Conservation (phyloP, 1,140 invertebrate species). For the Chelonus insularis region DNA sequence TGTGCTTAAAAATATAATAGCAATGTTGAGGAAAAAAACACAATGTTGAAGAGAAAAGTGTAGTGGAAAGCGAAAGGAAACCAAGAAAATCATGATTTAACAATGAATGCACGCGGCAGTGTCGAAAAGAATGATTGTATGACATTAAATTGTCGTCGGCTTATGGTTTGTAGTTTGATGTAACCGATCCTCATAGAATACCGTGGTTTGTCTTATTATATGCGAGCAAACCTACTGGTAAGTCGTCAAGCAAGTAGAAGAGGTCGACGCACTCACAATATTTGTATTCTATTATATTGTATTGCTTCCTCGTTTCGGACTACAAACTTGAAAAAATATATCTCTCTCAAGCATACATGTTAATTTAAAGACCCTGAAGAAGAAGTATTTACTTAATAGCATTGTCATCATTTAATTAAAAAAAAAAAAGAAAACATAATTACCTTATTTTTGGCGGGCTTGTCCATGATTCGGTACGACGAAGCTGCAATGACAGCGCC, state of each 20-base stretch:
- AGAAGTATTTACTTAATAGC: too few species aligned
- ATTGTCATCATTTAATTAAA: not conserved
- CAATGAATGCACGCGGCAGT: too few species aligned
- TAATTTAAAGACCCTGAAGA: too few species aligned
- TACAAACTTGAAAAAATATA: not conserved
- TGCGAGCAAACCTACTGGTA: not conserved
- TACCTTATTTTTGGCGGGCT: constrained; percentile 54
- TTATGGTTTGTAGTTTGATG: not conserved
- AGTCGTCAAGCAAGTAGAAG: constrained; percentile 18
- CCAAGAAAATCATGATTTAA: too few species aligned
- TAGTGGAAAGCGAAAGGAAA: constrained; percentile 1
- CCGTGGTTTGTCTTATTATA: not conserved
- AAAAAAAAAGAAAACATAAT: too few species aligned
- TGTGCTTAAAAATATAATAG: not conserved
- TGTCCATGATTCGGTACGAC: constrained; percentile 59
- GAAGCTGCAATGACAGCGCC: constrained; percentile 59
- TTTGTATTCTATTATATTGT: not conserved
- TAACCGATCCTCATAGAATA: not conserved
- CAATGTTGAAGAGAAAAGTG: not conserved
- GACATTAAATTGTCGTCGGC: not conserved
- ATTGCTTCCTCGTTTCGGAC: constrained; percentile 16
- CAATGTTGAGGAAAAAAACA: not conserved
- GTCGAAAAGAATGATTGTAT: not conserved
- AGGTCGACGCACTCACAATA: constrained; percentile 29
- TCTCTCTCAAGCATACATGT: too few species aligned